Percentiles rank a stretch among this genome's conserved stretches.
phyloP scores from a whole-genome alignment of 2,888 invertebrate genomes.

The Druceiella hillmani region DNA sequence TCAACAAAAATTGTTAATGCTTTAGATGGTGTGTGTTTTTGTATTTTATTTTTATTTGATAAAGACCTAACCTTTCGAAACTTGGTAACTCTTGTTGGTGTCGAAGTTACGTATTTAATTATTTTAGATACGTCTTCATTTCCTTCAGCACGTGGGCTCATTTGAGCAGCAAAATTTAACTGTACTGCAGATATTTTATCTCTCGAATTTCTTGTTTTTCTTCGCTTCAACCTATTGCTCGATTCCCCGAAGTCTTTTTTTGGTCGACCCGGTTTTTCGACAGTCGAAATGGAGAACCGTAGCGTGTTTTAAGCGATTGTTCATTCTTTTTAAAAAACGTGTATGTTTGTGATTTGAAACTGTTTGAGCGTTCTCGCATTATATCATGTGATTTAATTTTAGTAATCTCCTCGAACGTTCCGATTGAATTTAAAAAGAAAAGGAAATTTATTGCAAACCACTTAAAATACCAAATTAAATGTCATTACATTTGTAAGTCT shows the following conservation, averaged over 20 bases:
- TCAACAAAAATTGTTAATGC: conserved; percentile 19
- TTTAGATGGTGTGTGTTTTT: conserved; percentile 2
- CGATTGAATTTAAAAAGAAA: too few relatives aligned
- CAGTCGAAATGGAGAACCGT: too few relatives aligned
- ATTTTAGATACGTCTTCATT: conserved; percentile 16
- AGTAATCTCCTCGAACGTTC: too few relatives aligned
- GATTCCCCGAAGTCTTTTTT: neutral
- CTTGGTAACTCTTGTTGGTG: conserved; percentile 7
- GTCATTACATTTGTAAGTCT: too few relatives aligned
- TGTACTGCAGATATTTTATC: conserved; percentile 7
- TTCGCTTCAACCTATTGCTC: neutral
- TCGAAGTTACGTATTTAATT: conserved; percentile 15
- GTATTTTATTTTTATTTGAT: conserved; percentile 3
- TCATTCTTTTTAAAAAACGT: too few relatives aligned
- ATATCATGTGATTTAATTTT: too few relatives aligned
- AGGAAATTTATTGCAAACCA: too few relatives aligned
- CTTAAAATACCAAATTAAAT: too few relatives aligned
- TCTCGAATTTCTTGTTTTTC: neutral
- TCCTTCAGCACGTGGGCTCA: conserved; percentile 11
- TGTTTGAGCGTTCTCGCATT: too few relatives aligned
- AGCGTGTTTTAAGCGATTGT: too few relatives aligned
- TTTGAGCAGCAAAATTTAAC: conserved; percentile 10
- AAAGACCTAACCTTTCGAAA: conserved; percentile 8
- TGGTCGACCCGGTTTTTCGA: neutral
- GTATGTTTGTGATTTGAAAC: too few relatives aligned